A percentile compares a stretch with the other conserved stretches of the same genome.
phyloP scores from a whole-genome alignment of 2,113 vertebrate species.

The Pao palembangensis region DNA sequence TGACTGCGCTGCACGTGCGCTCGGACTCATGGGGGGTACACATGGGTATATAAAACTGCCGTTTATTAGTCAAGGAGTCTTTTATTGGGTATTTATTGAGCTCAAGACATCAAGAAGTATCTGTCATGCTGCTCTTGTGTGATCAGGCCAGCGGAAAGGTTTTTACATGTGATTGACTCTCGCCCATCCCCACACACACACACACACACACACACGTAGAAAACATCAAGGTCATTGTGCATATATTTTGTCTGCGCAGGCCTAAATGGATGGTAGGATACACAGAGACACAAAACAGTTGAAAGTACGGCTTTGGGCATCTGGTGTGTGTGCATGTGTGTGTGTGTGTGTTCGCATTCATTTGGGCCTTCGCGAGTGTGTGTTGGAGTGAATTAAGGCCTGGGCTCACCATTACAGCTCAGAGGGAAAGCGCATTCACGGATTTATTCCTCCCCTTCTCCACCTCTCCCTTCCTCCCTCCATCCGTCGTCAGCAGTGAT shows the following conservation, averaged over 20 bases:
- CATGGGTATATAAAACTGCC: background rate
- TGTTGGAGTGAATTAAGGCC: slow-evolving; percentile 59
- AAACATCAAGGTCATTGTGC: slow-evolving; percentile 61
- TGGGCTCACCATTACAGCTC: slow-evolving; percentile 57
- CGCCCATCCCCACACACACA: slow-evolving; percentile 28
- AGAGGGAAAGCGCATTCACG: slow-evolving; percentile 48
- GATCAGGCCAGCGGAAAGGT: background rate
- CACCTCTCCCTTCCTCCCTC: slow-evolving; percentile 15
- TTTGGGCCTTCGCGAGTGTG: slow-evolving; percentile 25
- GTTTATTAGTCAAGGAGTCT: background rate
- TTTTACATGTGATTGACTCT: background rate
- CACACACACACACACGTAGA: slow-evolving; percentile 15
- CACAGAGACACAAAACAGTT: slow-evolving; percentile 41
- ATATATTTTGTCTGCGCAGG: slow-evolving; percentile 52
- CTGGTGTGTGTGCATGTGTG: slow-evolving; percentile 10
- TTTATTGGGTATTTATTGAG: background rate
- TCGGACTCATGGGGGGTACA: slow-evolving; percentile 26
- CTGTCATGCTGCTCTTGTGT: slow-evolving; percentile 4
- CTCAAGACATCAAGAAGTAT: background rate
- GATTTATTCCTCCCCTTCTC: slow-evolving; percentile 55
- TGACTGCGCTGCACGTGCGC: slow-evolving; percentile 32
- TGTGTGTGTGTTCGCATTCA: slow-evolving; percentile 25
- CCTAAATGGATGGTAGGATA: slow-evolving; percentile 38
- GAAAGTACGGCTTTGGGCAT: slow-evolving; percentile 34
- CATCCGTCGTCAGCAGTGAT: slow-evolving; percentile 2